phyloP scores from a whole-genome alignment of 1,140 invertebrate genomes.

The Sitobion miscanthi region DNA sequence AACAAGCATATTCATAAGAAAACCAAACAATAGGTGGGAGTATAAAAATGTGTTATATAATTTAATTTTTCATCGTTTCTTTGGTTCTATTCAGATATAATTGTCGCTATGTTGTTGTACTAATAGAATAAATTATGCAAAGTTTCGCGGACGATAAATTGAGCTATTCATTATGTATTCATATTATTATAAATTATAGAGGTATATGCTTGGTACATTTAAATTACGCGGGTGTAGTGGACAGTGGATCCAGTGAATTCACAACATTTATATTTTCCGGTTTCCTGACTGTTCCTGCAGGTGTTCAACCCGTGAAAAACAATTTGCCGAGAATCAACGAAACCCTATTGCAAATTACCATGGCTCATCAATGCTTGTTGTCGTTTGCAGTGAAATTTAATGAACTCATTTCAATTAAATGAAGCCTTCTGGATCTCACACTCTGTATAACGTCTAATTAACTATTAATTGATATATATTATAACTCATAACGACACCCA shows the following conservation, averaged over 20 bases:
- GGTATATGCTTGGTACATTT: neutral
- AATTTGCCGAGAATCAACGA: neutral
- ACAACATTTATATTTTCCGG: neutral
- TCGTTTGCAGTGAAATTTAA: neutral
- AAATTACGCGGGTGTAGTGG: neutral
- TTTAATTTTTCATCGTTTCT: neutral
- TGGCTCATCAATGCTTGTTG: neutral
- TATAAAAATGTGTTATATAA: neutral
- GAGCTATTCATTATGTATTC: neutral
- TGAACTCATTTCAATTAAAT: neutral
- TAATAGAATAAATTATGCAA: neutral
- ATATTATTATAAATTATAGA: neutral
- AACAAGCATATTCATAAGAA: too few species aligned
- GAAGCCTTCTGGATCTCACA: neutral
- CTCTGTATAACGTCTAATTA: neutral
- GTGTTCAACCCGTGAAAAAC: neutral
- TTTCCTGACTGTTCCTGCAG: neutral
- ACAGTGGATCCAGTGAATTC: too few species aligned
- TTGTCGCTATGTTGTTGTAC: neutral
- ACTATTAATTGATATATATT: neutral
- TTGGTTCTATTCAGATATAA: neutral
- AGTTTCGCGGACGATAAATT: neutral
- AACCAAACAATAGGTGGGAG: neutral
- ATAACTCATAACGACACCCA: neutral
- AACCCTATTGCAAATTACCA: neutral